These are phyloP conservation scores for Fistularia commersonii DNA, from an alignment of 2,797 vertebrate genomes.

Conservation along the genomic window DNA sequence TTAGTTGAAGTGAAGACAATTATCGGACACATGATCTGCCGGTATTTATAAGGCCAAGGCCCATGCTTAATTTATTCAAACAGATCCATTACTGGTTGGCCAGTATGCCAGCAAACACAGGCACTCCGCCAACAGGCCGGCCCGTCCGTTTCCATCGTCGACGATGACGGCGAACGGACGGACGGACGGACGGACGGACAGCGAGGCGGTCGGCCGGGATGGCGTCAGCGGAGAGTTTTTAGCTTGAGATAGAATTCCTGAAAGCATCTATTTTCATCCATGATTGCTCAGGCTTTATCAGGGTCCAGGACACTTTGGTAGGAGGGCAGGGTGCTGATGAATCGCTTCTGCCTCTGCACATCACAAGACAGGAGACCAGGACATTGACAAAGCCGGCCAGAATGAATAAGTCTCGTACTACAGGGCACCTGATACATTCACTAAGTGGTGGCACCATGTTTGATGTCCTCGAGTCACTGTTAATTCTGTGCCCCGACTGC, in stretches of 20 bases:
- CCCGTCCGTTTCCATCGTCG: slow-evolving; percentile 53
- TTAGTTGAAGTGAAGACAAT: slow-evolving; percentile 65
- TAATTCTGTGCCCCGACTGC: slow-evolving; percentile 8
- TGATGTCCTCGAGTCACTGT: slow-evolving; percentile 20
- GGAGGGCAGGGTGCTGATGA: slow-evolving; percentile 60
- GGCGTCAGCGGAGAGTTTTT: slow-evolving; percentile 64
- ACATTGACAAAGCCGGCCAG: slow-evolving; percentile 42
- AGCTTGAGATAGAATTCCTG: slow-evolving; percentile 73
- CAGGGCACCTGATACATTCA: slow-evolving; percentile 17
- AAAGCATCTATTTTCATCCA: slow-evolving; percentile 84
- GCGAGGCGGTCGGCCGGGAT: slow-evolving; percentile 32
- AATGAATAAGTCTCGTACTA: slow-evolving; percentile 33
- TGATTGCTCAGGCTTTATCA: slow-evolving; percentile 71
- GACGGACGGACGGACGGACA: slow-evolving; percentile 23
- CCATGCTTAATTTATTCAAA: slow-evolving; percentile 69
- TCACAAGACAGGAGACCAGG: slow-evolving; percentile 40
- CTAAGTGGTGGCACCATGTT: slow-evolving; percentile 8
- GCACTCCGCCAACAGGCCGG: slow-evolving; percentile 42
- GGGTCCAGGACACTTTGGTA: slow-evolving; percentile 61
- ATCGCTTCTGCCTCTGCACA: slow-evolving; percentile 52
- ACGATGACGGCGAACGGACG: slow-evolving; percentile 22
- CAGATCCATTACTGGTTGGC: slow-evolving; percentile 72
- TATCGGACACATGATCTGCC: slow-evolving; percentile 70
- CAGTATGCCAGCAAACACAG: slow-evolving; percentile 52
- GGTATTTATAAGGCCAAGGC: slow-evolving; percentile 78